Base-by-base conservation (phyloP, 2,888 invertebrate species). In the Coelinius sp. region DNA sequence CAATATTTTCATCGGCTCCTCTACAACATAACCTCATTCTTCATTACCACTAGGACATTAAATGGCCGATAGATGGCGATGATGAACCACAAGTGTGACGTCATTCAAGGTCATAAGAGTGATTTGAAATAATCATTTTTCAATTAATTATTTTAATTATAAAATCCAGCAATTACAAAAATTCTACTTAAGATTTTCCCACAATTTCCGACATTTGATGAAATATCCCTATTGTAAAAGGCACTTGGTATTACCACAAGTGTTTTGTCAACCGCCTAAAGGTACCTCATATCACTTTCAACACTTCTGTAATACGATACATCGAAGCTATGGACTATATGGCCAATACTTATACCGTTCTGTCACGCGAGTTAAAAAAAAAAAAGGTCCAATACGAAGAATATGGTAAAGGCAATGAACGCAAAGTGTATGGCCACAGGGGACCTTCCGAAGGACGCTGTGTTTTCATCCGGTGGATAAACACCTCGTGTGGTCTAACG, bases 361-460 rank as follows among this genome's bases (percentile, higher is more conserved):
- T 14, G 53, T 63, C 63, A 65, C 38, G 35, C 49, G 25, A 46
- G 41, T 49, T n/a, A 22, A 56, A 22, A 56, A 56, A 59, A 56
- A 59, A 44, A 53, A 27, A 44, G 12, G 10, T 53, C 12, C 49
- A 24, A 52, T 41, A 59, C 20, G 65, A 44, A 53, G 38, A 41
- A 59, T 44, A 68, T 59, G 44, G 17, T 62, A 68, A 67, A 52
- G 53, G 31, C 44, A 12, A 70, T 35, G 41, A 64, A 25, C 24
- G 44, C 52, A 25, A 53, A 53, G 27, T 56, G 44, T 38, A 56
- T 44, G 56, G 41, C 56, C 66, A 41, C 46, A 41, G 68, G 63
- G 68, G 72, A 72, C 68, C 72, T 72, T 72, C 67, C 62, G 68
- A 72, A 72, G 72, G 72, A 63, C 68, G 68, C 63, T 20, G 49